A percentile compares a stretch with the other conserved stretches of the same genome.
Conservation (phyloP, 2,113 vertebrate genomes). For the Pollachius pollachius region DNA sequence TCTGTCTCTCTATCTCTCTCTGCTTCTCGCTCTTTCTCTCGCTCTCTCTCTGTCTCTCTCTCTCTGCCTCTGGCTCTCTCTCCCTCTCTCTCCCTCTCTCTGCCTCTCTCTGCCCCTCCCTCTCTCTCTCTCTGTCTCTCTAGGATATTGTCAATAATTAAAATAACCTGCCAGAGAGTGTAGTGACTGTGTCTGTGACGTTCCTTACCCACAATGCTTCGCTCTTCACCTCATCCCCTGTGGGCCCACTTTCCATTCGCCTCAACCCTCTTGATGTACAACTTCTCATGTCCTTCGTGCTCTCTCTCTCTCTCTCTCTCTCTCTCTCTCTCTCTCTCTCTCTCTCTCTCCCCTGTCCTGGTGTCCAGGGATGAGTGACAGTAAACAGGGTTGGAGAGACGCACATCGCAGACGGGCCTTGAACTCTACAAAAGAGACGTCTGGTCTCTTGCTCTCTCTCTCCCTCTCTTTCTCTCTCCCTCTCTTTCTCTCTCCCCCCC, state of each 20-base stretch:
- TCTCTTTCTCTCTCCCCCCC: slow-evolving; percentile 14
- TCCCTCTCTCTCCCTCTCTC: not conserved
- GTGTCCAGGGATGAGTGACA: slow-evolving; percentile 25
- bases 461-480: no score
- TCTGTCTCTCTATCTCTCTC: no score
- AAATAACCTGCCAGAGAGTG: slow-evolving; percentile 21
- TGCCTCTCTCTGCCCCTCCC: no score
- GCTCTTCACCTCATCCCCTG: slow-evolving; percentile 17
- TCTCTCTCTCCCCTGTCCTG: no score
- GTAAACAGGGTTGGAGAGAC: slow-evolving; percentile 49
- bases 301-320: no score
- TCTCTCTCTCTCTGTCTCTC: not conserved
- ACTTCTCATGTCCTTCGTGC: no score
- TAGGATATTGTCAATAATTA: slow-evolving; percentile 44
- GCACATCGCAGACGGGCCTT: slow-evolving; percentile 53
- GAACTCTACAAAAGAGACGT: slow-evolving; percentile 60
- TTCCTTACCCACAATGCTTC: slow-evolving; percentile 17
- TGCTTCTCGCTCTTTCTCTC: no score
- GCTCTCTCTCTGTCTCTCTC: not conserved
- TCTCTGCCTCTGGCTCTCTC: not conserved
- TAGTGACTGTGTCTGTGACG: slow-evolving; percentile 19
- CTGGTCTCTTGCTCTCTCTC: slow-evolving; percentile 37
- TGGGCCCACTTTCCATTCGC: slow-evolving; percentile 10
- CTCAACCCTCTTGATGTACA: slow-evolving; percentile 1
- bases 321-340: no score